Evolutionary conservation across 37 sponge, comb jelly and placozoan species (phyloP), one percentile per base, ranked within the genome.

Genomic region (Dysidea cf. avara): DNA sequence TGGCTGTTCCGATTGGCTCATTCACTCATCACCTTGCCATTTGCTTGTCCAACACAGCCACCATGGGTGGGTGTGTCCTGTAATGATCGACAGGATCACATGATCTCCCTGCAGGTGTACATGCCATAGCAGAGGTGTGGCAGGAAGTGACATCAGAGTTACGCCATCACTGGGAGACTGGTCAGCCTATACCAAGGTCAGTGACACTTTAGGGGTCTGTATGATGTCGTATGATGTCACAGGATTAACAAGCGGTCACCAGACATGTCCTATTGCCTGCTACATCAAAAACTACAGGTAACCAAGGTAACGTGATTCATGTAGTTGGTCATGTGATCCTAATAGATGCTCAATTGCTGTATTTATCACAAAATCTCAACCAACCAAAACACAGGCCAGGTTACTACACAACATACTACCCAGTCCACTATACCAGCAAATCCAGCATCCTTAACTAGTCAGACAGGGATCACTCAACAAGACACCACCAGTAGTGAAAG

Each of bases 271-370:
- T 64, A 48, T 53, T 86, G 90, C 33, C 76, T 96, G 3, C 72
- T 96, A 4, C 96, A 96, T 51, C 96, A 96, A 68, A 92, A 92
- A 50, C 76, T 96, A n/a, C 93, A 92, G 77, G 84, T 83, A 52
- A 16, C 28, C 0, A 35, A 11, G 7, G 2, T 24, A 12, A 18
- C 34, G 18, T 11, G 26, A 71, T 70, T 68, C 18, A 25, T 16
- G 26, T n/a, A 43, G 39, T 13, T 68, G 53, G 9, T 20, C 25
- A n/a, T 69, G 13, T 21, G 20, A 39, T 24, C 13, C 35, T 7
- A 20, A 26, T 34, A 20, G 81, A 96, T 96, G 96, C 89, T 96
- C 30, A 88, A 96, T 68, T 85, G 88, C 32, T 96, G 93, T 62
- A 92, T 96, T 3, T 57, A 37, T 58, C 87, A 89, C 62, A 89